phyloP scores from a whole-genome alignment of 2,888 invertebrate genomes.

The Philopedon plagiatum region DNA sequence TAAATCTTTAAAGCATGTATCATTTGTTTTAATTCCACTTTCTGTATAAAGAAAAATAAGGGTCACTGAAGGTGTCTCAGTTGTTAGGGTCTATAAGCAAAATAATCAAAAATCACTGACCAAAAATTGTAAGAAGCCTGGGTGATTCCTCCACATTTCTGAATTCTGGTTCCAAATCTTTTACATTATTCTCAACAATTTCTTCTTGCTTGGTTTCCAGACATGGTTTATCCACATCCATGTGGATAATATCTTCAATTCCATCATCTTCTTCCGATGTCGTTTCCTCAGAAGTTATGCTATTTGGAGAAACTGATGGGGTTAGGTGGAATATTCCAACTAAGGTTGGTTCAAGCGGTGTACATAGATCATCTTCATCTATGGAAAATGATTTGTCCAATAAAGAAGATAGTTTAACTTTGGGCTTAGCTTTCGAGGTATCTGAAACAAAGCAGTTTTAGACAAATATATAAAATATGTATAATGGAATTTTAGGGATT shows the following conservation, averaged over 20 bases:
- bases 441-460: not conserved
- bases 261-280: constrained; percentile 49
- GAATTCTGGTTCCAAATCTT: not conserved
- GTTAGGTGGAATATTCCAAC: constrained; percentile 49
- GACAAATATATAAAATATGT: not conserved
- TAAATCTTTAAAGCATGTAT: too few species aligned
- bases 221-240: constrained; percentile 22
- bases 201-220: not conserved
- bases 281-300: constrained; percentile 48
- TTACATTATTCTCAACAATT: constrained; percentile 13
- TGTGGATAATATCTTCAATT: constrained; percentile 40
- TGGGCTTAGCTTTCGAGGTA: constrained; percentile 49
- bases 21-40: too few species aligned
- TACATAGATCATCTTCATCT: constrained; percentile 59
- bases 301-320: constrained; percentile 41
- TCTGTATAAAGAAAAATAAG: too few species aligned
- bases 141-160: not conserved
- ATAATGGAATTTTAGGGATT: not conserved
- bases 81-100: too few species aligned
- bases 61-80: too few species aligned
- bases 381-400: constrained; percentile 61
- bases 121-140: constrained; percentile 6
- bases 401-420: constrained; percentile 50
- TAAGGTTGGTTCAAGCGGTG: constrained; percentile 57
- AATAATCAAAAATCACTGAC: constrained; percentile 5